Conservation (phyloP, 1,140 invertebrate species). For the Calliphora vicina region DNA sequence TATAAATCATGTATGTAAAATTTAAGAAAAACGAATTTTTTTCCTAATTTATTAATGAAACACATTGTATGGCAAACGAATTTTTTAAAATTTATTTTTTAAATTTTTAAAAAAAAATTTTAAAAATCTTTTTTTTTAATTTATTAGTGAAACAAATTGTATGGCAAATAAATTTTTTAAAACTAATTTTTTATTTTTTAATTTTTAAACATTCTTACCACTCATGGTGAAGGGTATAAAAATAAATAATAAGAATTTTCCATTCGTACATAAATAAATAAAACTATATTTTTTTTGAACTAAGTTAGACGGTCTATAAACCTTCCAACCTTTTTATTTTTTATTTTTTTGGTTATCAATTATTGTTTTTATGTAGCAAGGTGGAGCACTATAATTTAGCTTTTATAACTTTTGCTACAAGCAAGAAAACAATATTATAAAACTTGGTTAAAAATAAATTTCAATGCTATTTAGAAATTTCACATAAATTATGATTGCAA, state of each 20-base stretch:
- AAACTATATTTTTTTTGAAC: neutral
- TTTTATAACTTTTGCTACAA: neutral
- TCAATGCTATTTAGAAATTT: neutral
- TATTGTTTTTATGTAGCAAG: neutral
- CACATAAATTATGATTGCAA: neutral
- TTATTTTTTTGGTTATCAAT: neutral
- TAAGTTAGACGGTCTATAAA: neutral
- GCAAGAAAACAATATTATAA: neutral
- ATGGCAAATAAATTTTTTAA: too few species aligned
- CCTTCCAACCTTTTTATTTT: neutral
- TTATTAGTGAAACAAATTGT: too few species aligned
- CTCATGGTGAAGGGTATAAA: too few species aligned
- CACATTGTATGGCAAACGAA: too few species aligned
- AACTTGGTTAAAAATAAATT: neutral
- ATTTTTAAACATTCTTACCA: too few species aligned
- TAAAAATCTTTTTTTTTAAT: too few species aligned
- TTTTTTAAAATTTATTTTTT: too few species aligned
- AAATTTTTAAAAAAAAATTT: too few species aligned
- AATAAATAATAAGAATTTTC: neutral
- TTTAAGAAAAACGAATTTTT: too few species aligned
- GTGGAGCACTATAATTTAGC: neutral
- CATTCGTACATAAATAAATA: neutral
- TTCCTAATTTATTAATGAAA: too few species aligned
- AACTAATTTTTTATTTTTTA: too few species aligned
- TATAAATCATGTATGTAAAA: too few species aligned